phyloP scores from a whole-genome alignment of 2,888 invertebrate genomes.

The Xanthostigma xanthostigma region DNA sequence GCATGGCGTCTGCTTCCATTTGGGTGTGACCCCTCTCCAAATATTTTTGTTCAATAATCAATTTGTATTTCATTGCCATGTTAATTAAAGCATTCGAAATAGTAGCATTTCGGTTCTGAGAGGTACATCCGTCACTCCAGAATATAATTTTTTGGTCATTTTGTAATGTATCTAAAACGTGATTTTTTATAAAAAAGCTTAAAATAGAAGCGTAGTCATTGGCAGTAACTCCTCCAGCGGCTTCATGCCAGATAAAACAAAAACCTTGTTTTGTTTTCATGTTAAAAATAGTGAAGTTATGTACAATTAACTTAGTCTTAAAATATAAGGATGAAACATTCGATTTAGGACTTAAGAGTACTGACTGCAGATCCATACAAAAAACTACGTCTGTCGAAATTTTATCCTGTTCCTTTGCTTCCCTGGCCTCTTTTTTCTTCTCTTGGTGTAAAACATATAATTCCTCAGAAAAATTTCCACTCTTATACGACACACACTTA shows the following conservation, averaged over 20 bases:
- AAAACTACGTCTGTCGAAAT: slow-evolving; percentile 3
- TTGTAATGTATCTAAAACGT: background rate
- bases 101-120: background rate
- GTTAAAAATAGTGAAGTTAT: slow-evolving; percentile 17
- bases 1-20: slow-evolving; percentile 13
- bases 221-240: slow-evolving; percentile 11
- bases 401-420: slow-evolving; percentile 10
- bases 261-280: slow-evolving; percentile 12
- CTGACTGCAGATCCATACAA: slow-evolving; percentile 12
- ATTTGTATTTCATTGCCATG: background rate
- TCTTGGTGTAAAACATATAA: slow-evolving; percentile 1
- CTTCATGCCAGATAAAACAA: slow-evolving; percentile 17
- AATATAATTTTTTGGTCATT: background rate
- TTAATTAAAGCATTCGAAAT: background rate
- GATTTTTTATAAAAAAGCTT: background rate
- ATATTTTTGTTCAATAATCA: slow-evolving; percentile 10
- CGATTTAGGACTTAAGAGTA: slow-evolving; percentile 10
- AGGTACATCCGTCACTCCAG: background rate
- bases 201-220: slow-evolving; percentile 13
- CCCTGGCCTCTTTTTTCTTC: slow-evolving; percentile 8
- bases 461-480: background rate
- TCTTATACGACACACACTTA: background rate
- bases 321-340: slow-evolving; percentile 13
- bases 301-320: slow-evolving; percentile 15
- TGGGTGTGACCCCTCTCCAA: slow-evolving; percentile 13